Evolutionary conservation across 2,113 vertebrate species (phyloP), one percentile per base, ranked within the genome.

Genomic region (Aepyceros melampus): DNA sequence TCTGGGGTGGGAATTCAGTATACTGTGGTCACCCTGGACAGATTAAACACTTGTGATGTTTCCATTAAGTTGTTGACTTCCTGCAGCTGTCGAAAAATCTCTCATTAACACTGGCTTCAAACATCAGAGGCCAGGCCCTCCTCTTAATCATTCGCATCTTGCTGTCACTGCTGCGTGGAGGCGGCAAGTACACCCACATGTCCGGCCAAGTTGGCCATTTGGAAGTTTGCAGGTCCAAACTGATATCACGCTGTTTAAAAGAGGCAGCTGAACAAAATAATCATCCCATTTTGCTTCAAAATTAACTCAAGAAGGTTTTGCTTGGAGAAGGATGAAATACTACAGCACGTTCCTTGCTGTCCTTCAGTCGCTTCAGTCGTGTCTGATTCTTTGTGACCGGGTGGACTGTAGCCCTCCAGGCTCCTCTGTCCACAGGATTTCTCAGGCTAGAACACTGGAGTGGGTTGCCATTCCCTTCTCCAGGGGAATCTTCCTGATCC

Each of bases 21-120:
- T 31, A 31, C n/a, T 86, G 11, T 1, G 4, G 27, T 89, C 53
- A 33, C 36, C 33, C 78, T 74, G 71, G 67, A 67, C 7, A 82
- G 36, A 96, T 92, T 47, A 94, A 92, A 60, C 19, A 64, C 64
- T 60, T 67, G 19, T 60, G 15, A 76, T 79, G 91, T 94, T 96
- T 96, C 58, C 58, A 96, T 95, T 86, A 95, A 93, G 47, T 45
- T 94, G 84, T 92, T 97, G 96, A 97, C 79, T 96, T 89, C 78
- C 43, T 79, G 17, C 45, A 94, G 93, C 96, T 98, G 71, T 94
- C 56, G 79, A 96, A 91, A 96, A 92, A 51, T 62, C 27, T 89
- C 91, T 55, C 67, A 49, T 96, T 83, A n/a, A 71, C 29, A 55
- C 19, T 43, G 55, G 45, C 84, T 27, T 14, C 51, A 81, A 29